Conservation (phyloP, 2,797 vertebrate genomes). For the Pseudomugil tenellus region DNA sequence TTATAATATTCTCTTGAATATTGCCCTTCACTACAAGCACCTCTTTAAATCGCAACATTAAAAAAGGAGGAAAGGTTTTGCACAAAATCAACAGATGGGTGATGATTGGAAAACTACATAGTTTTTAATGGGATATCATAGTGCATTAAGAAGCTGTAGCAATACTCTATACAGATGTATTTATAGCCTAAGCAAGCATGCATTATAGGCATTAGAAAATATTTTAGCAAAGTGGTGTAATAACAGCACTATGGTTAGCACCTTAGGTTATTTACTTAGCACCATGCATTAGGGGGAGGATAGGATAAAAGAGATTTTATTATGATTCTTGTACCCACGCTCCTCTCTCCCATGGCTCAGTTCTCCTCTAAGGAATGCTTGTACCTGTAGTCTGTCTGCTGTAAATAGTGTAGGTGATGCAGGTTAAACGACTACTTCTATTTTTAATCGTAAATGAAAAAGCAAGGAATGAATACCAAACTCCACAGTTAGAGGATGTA, state of each 20-base stretch:
- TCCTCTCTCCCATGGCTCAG: conserved; percentile 79
- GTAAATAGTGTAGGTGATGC: conserved; percentile 17
- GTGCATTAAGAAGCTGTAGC: conserved; percentile 54
- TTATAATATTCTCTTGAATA: conserved; percentile 58
- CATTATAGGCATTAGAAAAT: conserved; percentile 64
- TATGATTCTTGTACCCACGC: conserved; percentile 62
- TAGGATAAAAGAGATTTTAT: conserved; percentile 51
- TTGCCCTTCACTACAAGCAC: conserved; percentile 64
- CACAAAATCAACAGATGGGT: conserved; percentile 31
- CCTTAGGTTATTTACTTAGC: conserved; percentile 72
- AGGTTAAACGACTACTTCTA: conserved; percentile 22
- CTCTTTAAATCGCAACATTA: conserved; percentile 60
- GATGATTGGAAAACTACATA: conserved; percentile 31
- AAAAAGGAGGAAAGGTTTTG: conserved; percentile 4
- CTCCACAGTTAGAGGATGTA: conserved; percentile 58
- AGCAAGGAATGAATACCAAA: conserved; percentile 35
- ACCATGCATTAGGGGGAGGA: conserved; percentile 86
- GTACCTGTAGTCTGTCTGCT: conserved; percentile 45
- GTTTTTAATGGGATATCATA: conserved; percentile 39
- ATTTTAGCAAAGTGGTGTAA: conserved; percentile 75
- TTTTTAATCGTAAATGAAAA: conserved; percentile 32
- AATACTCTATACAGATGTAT: conserved; percentile 52
- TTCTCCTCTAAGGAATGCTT: conserved; percentile 66
- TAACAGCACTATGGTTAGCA: conserved; percentile 76
- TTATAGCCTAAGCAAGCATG: conserved; percentile 63